Conservation (phyloP, 2,888 invertebrate species). For the Dilophus febrilis region DNA sequence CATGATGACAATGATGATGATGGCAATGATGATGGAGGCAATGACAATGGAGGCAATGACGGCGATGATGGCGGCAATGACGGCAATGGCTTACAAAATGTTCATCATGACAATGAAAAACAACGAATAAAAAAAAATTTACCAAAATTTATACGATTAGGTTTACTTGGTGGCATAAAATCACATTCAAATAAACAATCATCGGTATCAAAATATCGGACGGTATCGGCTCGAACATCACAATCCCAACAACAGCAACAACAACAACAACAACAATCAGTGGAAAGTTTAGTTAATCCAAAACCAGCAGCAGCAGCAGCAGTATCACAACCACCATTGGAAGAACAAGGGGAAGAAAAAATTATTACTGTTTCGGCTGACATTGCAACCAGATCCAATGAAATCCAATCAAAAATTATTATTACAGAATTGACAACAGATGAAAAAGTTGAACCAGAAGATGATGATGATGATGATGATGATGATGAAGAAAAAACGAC, state of each 20-base stretch:
- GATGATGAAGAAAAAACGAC: neutral
- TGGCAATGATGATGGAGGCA: conserved; percentile 4
- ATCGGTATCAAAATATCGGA: no score
- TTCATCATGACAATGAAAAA: neutral
- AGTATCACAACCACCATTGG: conserved; percentile 1
- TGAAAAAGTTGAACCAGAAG: no score
- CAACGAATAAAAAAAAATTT: neutral
- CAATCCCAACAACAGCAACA: no score
- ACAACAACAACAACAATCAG: no score
- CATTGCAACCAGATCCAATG: no score
- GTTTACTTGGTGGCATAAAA: conserved; percentile 15
- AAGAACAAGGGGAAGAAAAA: no score
- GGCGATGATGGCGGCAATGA: neutral
- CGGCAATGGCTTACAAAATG: neutral
- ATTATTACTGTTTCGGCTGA: no score
- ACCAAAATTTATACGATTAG: conserved; percentile 16
- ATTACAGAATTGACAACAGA: no score
- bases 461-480: neutral
- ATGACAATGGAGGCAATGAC: conserved; percentile 3
- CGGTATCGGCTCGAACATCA: no score
- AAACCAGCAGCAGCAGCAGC: conserved; percentile 1
- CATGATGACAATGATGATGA: conserved; percentile 13
- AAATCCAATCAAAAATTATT: no score
- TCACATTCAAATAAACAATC: neutral
- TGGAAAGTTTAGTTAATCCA: no score